Evolutionary conservation across 37 sponge, comb jelly and placozoan genomes (phyloP).

Genomic region (Cliona cf. orientalis): DNA sequence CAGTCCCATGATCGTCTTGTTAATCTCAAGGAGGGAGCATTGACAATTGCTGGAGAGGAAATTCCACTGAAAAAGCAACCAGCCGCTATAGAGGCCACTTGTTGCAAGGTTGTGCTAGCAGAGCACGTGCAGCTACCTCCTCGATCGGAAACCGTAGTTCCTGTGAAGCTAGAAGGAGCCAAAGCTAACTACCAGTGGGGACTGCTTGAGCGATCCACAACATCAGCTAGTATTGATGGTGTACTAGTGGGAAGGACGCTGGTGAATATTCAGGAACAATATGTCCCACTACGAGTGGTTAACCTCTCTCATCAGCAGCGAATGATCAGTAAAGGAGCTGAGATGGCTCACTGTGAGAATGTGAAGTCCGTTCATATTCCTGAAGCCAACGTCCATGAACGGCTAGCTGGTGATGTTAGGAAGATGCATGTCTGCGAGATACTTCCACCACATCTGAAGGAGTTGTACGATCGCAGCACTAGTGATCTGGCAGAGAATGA

Average conservation of each 20-base stretch:
- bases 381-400: not conserved
- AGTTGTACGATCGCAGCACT: not conserved
- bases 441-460: constrained; percentile 12
- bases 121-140: not conserved
- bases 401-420: not conserved
- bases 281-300: constrained; percentile 7
- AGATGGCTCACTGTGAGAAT: not conserved
- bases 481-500: not conserved
- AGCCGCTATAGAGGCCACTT: not conserved
- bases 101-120: not conserved
- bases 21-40: constrained; percentile 12
- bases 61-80: not conserved
- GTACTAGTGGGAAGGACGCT: constrained; percentile 21
- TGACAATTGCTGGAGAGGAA: not conserved
- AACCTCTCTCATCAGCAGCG: not conserved
- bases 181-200: not conserved
- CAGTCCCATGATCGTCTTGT: constrained; percentile 18
- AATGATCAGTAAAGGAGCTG: not conserved
- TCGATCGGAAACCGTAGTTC: not conserved
- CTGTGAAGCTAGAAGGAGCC: constrained; percentile 3
- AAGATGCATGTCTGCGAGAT: not conserved
- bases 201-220: not conserved
- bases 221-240: not conserved
- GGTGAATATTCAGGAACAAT: not conserved
- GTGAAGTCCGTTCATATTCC: not conserved